Percentiles rank a stretch among this genome's conserved stretches.
Conservation (phyloP, 2,888 invertebrate species). For the Resseliella maxima region DNA sequence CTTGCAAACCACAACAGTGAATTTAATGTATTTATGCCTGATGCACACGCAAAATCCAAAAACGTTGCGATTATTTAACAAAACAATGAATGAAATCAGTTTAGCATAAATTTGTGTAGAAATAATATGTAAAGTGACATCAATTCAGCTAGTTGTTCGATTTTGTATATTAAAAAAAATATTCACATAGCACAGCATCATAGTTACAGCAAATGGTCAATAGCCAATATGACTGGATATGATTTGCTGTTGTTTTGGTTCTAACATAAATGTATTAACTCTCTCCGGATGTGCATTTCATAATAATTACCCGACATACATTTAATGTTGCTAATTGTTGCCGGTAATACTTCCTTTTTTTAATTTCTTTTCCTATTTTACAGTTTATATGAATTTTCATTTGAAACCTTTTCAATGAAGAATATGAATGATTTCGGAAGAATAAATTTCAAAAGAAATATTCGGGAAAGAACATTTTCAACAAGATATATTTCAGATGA, state of each 20-base stretch:
- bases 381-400: too few species aligned
- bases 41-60: not conserved
- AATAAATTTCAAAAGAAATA: too few species aligned
- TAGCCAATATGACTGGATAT: too few species aligned
- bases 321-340: not conserved
- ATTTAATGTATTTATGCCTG: not conserved
- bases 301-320: not conserved
- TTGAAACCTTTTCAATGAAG: too few species aligned
- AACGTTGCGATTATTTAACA: not conserved
- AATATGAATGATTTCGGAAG: too few species aligned
- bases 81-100: constrained; percentile 23
- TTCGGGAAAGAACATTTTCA: too few species aligned
- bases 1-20: not conserved
- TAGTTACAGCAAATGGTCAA: too few species aligned
- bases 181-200: not conserved
- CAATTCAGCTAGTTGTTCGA: constrained; percentile 31
- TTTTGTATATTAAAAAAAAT: constrained; percentile 37
- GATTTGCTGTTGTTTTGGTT: too few species aligned
- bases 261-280: too few species aligned
- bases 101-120: constrained; percentile 45
- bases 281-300: not conserved
- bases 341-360: not conserved
- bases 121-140: constrained; percentile 41
- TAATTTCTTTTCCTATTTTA: not conserved
- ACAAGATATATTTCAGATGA: too few species aligned